Evolutionary conservation across 2,888 invertebrate species (phyloP), one percentile per base, ranked within the genome.

Genomic region (Blera fallax): DNA sequence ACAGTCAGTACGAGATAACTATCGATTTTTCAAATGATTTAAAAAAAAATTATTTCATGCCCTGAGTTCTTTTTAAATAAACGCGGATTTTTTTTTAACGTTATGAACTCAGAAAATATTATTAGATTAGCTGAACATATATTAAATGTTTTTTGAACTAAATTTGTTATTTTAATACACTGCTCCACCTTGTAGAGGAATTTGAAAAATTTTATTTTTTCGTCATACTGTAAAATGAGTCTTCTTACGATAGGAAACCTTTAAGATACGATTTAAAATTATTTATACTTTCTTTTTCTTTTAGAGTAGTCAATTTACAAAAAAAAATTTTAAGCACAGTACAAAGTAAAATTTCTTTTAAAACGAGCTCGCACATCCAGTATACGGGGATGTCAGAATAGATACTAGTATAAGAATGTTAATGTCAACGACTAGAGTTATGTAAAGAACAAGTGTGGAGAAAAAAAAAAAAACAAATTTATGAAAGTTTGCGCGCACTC

Each of bases 341-440:
- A 56, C 34, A 52, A 48, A 16, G 52, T 52, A 65, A 62, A 84
- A 69, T 48, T 34, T 37, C 29, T 67, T 70, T 10, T 52, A 48
- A 76, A 70, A 70, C 56, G 37, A 80, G 58, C 45, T 80, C 70
- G 48, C 27, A 27, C 32, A 74, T 70, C 54, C 64, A 45, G 52
- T 64, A 80, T 62, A 80, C 69, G 74, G 48, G 80, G 48, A 80
- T 69, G 84, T 74, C 69, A 80, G 74, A 84, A 64, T 58, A 52
- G 62, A 65, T 76, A 80, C 67, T 62, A 80, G 84, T 80, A 70
- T 70, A 70, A 84, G 84, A 84, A 84, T 84, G 80, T 84, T 70
- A 72, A 70, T 79, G 85, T 85, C 81, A 85, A 76, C 64, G 65
- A 72, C 50, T 77, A 67, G 34, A 72, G 85, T 85, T 81, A 85